These are phyloP conservation scores for Nowickia ferox DNA, from an alignment of 2,888 invertebrate species.

Conservation along the genomic window DNA sequence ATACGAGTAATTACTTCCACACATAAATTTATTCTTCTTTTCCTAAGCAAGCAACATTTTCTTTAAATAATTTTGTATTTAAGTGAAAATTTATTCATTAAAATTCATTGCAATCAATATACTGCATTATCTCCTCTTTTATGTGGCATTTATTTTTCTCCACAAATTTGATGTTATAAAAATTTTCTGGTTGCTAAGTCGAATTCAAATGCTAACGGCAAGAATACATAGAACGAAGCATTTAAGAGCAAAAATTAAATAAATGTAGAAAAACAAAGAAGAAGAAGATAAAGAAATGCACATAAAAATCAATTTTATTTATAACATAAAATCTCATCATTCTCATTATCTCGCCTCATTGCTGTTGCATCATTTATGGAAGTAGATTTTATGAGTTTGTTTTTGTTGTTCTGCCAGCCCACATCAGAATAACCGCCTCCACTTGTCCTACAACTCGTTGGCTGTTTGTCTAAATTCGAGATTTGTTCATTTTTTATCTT, in stretches of 20 bases:
- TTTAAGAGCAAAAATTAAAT: slow-evolving; percentile 36
- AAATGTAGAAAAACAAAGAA: slow-evolving; percentile 21
- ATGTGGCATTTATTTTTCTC: not conserved
- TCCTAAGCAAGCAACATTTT: not conserved
- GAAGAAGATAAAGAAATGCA: not conserved
- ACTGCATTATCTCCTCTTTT: not conserved
- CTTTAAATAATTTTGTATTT: slow-evolving; percentile 31
- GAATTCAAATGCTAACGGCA: slow-evolving; percentile 11
- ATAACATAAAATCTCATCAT: slow-evolving; percentile 69
- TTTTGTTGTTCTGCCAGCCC: slow-evolving; percentile 35
- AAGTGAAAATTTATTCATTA: slow-evolving; percentile 30
- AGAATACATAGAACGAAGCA: slow-evolving; percentile 1
- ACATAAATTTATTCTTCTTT: not conserved
- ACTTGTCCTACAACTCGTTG: slow-evolving; percentile 40
- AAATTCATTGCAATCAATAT: not conserved
- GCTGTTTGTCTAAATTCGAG: slow-evolving; percentile 32
- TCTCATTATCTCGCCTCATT: slow-evolving; percentile 64
- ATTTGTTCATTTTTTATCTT: slow-evolving; percentile 25
- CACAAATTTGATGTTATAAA: slow-evolving; percentile 18
- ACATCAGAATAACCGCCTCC: slow-evolving; percentile 50
- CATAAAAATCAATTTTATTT: slow-evolving; percentile 67
- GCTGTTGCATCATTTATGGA: slow-evolving; percentile 64
- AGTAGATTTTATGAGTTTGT: slow-evolving; percentile 31
- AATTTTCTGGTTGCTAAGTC: slow-evolving; percentile 39
- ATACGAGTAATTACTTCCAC: too few species aligned